Percentiles rank a stretch among this genome's conserved stretches.
Evolutionary conservation across 2,797 vertebrate species (phyloP).

Genomic region (Sphenodon punctatus): DNA sequence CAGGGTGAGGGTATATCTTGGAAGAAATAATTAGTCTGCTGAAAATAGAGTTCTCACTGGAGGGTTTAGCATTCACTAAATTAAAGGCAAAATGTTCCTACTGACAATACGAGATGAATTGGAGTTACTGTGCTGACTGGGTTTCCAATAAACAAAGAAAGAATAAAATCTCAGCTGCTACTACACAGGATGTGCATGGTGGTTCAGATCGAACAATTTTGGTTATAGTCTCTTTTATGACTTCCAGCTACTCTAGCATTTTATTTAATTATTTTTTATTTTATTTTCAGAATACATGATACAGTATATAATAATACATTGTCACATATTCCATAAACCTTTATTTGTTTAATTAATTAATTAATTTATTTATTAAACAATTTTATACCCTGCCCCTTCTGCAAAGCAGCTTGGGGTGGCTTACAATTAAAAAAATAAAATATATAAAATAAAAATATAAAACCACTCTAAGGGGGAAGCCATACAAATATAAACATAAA

Average conservation of each 20-base stretch:
- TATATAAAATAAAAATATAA: too few species aligned
- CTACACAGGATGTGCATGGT: background rate
- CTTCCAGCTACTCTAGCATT: background rate
- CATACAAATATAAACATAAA: too few species aligned
- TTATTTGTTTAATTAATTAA: too few species aligned
- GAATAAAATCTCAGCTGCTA: background rate
- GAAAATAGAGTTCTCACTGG: constrained; percentile 7
- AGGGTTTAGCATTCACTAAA: background rate
- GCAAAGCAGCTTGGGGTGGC: too few species aligned
- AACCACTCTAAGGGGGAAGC: too few species aligned
- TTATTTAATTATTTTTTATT: too few species aligned
- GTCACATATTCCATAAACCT: too few species aligned
- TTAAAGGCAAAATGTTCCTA: background rate
- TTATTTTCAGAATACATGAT: too few species aligned
- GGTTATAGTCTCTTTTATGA: background rate
- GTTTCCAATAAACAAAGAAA: constrained; percentile 31
- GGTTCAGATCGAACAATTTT: background rate
- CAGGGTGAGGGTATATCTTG: rapidly evolving
- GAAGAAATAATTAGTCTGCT: constrained; percentile 7
- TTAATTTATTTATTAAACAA: too few species aligned
- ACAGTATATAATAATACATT: too few species aligned
- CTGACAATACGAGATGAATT: constrained; percentile 27
- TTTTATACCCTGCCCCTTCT: too few species aligned
- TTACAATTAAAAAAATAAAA: too few species aligned
- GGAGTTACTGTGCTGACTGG: constrained; percentile 9